Evolutionary conservation across 2,888 invertebrate species (phyloP), one percentile per base, ranked within the genome.

Genomic region (Synergus japonicus): DNA sequence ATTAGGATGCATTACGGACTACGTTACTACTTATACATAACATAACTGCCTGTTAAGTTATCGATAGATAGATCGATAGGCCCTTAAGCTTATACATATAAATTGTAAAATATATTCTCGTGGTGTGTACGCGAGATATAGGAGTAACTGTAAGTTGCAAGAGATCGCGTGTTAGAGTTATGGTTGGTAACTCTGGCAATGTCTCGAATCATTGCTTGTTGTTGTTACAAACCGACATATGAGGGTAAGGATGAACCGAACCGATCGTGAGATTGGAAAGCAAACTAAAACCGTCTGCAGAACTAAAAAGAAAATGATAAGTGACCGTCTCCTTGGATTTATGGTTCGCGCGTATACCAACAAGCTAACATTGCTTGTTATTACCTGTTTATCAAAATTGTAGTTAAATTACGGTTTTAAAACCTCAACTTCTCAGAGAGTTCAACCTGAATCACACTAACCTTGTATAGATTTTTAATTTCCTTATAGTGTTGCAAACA

Each of bases 91-190:
- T 69, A 46, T 69, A 69, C 46, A 69, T 5, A 66, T 66, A 29
- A 1, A 15, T 65, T 49, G 9, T 46, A 67, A 46, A 49, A 46
- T 67, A 67, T 67, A 67, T 67, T 46, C 9, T 44, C n/a, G 43
- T 22, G 29, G 22, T 73, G 46, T 66, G 43, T 64, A 22, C 13
- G 4, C 2, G 44, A 66, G 66, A 66, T 37, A 7, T 43, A n/a
- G 8, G 18, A 18, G 66, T 66, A 73, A 73, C 69, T 73, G 69
- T 73, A 73, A 73, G 60, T 44, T 69, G 69, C 49, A 69, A 78
- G 29, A 37, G 78, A 78, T 78, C 66, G 78, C 78, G 58, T 78
- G 78, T 67, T 67, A 13, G 65, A 54, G 78, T 78, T 66, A 78
- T 67, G 78, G 54, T 78, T 67, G 67, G 58, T 78, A 67, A 78